Evolutionary conservation across 2,113 vertebrate genomes (phyloP).

Genomic region (Cryptomyrus ogoouensis): DNA sequence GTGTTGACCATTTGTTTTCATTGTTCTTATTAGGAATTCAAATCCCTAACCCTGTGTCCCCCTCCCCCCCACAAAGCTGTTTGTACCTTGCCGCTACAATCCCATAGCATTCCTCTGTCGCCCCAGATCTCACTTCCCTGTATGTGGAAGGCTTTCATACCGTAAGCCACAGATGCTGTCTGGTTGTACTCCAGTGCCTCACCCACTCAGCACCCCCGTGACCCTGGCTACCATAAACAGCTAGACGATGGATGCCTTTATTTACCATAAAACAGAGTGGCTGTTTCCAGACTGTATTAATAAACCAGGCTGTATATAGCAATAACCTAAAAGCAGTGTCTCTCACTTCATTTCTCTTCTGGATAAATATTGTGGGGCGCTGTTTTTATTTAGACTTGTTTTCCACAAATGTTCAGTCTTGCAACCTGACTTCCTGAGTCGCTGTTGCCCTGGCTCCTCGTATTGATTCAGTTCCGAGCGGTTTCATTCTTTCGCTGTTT

Average conservation of each 20-base stretch:
- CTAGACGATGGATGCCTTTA: not conserved
- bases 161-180: not conserved
- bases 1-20: not conserved
- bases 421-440: not conserved
- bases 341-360: not conserved
- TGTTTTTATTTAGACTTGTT: not conserved
- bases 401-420: not conserved
- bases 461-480: not conserved
- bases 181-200: not conserved
- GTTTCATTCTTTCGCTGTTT: not conserved
- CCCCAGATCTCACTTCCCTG: not conserved
- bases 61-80: not conserved
- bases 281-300: not conserved
- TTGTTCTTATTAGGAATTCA: not conserved
- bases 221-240: not conserved
- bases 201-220: not conserved
- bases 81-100: not conserved
- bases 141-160: not conserved
- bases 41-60: not conserved
- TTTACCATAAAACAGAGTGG: not conserved
- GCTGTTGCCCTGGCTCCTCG: not conserved
- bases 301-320: not conserved
- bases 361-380: not conserved
- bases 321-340: not conserved
- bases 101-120: not conserved